A percentile compares a stretch with the other conserved stretches of the same genome.
Evolutionary conservation across 2,888 invertebrate genomes (phyloP).

Genomic region (Tetragnatha montana): DNA sequence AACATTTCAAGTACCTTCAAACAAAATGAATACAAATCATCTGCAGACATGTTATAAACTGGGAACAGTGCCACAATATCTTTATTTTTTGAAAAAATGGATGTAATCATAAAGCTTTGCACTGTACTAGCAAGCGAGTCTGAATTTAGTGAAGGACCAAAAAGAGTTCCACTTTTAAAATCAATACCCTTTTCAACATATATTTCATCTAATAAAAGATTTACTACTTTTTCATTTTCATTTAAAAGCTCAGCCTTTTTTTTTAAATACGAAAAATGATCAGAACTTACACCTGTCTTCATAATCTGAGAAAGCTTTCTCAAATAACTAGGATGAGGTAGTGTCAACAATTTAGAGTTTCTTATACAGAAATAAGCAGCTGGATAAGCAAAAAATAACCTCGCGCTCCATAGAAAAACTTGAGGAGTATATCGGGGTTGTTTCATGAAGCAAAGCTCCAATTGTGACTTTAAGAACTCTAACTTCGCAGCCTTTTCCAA

Average conservation of each 20-base stretch:
- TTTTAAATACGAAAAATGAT: constrained; percentile 15
- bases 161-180: constrained; percentile 1
- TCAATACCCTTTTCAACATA: constrained; percentile 8
- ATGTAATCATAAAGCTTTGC: constrained; percentile 22
- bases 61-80: constrained; percentile 8
- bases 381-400: constrained; percentile 9
- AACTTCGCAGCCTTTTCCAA: neutral
- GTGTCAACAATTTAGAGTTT: neutral
- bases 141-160: constrained; percentile 6
- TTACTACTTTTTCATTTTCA: constrained; percentile 10
- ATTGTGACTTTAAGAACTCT: neutral
- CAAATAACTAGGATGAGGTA: constrained; percentile 19
- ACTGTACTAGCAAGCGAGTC: constrained; percentile 4
- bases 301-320: constrained; percentile 24
- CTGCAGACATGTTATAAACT: neutral
- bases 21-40: neutral
- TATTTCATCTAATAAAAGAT: constrained; percentile 29
- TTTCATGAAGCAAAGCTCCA: constrained; percentile 4
- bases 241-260: constrained; percentile 20
- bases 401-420: constrained; percentile 15
- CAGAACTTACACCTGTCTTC: neutral
- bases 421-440: neutral
- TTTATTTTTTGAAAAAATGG: constrained; percentile 14
- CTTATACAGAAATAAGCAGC: neutral
- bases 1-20: constrained; percentile 3